These are phyloP conservation scores for Spinus pinus DNA, from an alignment of 2,797 vertebrate species.

Conservation along the genomic window DNA sequence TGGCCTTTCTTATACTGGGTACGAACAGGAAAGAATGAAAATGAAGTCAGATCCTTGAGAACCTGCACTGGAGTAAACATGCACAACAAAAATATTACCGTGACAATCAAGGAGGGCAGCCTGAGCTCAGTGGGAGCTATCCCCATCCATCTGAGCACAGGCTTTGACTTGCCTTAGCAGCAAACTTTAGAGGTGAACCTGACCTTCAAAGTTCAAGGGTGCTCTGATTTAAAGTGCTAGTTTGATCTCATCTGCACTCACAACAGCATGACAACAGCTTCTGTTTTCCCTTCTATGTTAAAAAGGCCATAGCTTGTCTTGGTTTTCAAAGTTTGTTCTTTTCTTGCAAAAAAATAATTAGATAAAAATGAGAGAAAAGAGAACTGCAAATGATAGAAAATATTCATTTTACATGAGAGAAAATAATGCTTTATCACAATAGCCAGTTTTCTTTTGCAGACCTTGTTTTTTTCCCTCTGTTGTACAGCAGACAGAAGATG, in stretches of 20 bases:
- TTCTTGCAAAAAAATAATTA: neutral
- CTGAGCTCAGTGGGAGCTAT: slow-evolving; percentile 56
- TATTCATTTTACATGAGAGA: neutral
- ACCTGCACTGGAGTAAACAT: slow-evolving; percentile 30
- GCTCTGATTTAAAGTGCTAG: slow-evolving; percentile 18
- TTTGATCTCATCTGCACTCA: slow-evolving; percentile 6
- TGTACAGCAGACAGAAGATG: neutral
- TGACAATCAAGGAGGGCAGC: slow-evolving; percentile 29
- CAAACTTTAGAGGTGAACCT: slow-evolving; percentile 24
- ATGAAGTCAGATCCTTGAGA: slow-evolving; percentile 19
- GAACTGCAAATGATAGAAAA: neutral
- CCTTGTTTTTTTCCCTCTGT: neutral
- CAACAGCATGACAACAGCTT: slow-evolving; percentile 36
- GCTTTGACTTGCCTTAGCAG: slow-evolving; percentile 42
- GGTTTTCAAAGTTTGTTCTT: neutral
- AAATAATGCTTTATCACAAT: neutral
- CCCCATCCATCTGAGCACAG: slow-evolving; percentile 46
- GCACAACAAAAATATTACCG: slow-evolving; percentile 32
- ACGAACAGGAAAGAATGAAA: neutral
- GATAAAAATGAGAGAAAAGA: neutral
- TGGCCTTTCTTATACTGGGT: neutral
- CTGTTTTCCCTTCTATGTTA: neutral
- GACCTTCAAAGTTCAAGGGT: slow-evolving; percentile 59
- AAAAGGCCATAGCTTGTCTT: neutral
- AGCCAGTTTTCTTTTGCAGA: neutral